Conservation (phyloP, 2,113 vertebrate genomes). For the Phaetusa simplex region DNA sequence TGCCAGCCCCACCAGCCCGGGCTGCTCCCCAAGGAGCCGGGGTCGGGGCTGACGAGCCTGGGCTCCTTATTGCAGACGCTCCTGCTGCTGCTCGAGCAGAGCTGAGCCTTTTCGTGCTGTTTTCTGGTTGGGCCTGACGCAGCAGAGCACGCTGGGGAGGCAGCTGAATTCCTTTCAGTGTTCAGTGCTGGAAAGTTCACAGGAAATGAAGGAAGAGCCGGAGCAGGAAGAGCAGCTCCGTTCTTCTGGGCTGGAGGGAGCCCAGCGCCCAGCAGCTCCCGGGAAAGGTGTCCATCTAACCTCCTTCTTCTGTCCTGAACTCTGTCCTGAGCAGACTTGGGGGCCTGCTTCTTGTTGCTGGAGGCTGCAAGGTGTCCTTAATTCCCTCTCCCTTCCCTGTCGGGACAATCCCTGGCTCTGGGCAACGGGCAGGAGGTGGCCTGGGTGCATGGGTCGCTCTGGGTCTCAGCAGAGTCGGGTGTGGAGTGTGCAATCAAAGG, state of each 20-base stretch:
- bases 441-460: not conserved
- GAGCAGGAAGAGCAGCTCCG: not conserved
- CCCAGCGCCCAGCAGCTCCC: accelerated
- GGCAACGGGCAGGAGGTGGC: not conserved
- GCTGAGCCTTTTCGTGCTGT: not conserved
- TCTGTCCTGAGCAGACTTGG: not conserved
- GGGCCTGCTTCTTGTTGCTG: not conserved
- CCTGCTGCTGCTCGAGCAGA: not conserved
- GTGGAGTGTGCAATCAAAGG: accelerated
- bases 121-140: not conserved
- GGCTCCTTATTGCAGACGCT: not conserved
- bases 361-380: not conserved
- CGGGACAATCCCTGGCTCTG: not conserved
- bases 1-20: accelerated
- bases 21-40: accelerated
- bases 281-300: not conserved
- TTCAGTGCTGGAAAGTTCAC: not conserved
- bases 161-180: not conserved
- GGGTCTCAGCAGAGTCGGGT: not conserved
- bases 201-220: not conserved
- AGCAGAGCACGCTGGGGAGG: accelerated
- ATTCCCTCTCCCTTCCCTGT: not conserved
- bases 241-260: not conserved
- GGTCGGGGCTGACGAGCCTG: not conserved
- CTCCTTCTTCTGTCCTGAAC: not conserved